phyloP scores from a whole-genome alignment of 2,113 vertebrate species.

The Myodes glareolus region DNA sequence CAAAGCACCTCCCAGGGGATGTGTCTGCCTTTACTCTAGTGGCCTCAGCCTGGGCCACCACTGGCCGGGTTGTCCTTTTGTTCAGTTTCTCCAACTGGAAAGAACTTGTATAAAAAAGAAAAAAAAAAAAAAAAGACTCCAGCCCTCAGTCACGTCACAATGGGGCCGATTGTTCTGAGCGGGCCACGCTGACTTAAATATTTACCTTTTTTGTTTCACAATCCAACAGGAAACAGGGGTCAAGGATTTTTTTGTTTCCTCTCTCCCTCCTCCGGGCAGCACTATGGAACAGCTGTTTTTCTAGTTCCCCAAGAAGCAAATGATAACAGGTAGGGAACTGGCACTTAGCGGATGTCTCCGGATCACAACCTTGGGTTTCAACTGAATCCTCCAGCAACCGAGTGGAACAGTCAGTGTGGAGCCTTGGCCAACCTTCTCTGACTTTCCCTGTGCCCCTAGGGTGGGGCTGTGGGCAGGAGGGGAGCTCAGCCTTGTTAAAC shows the following conservation, averaged over 20 bases:
- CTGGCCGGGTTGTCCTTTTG: constrained; percentile 75
- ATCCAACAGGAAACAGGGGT: constrained; percentile 86
- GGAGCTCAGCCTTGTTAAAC: background rate
- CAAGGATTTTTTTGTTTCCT: constrained; percentile 76
- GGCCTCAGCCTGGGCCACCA: constrained; percentile 59
- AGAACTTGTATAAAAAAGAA: constrained; percentile 82
- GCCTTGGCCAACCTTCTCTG: background rate
- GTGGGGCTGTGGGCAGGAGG: background rate
- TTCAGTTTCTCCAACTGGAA: constrained; percentile 82
- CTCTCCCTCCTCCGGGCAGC: constrained; percentile 71
- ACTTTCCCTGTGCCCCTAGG: background rate
- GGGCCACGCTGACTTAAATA: constrained; percentile 83
- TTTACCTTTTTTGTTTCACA: constrained; percentile 90
- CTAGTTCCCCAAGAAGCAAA: constrained; percentile 49
- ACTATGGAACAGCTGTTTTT: constrained; percentile 74
- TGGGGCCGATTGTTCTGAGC: constrained; percentile 77
- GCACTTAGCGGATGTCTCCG: constrained; percentile 51
- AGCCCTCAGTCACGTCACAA: constrained; percentile 56
- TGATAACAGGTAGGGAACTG: constrained; percentile 73
- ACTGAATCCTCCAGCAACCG: background rate
- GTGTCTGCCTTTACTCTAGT: background rate
- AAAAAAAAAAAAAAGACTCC: constrained; percentile 65
- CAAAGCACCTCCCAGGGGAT: background rate
- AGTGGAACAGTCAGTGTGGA: background rate
- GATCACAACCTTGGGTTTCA: background rate